Evolutionary conservation across 1,140 invertebrate species (phyloP), one percentile per base, ranked within the genome.

Genomic region (Diploscapter pachys): DNA sequence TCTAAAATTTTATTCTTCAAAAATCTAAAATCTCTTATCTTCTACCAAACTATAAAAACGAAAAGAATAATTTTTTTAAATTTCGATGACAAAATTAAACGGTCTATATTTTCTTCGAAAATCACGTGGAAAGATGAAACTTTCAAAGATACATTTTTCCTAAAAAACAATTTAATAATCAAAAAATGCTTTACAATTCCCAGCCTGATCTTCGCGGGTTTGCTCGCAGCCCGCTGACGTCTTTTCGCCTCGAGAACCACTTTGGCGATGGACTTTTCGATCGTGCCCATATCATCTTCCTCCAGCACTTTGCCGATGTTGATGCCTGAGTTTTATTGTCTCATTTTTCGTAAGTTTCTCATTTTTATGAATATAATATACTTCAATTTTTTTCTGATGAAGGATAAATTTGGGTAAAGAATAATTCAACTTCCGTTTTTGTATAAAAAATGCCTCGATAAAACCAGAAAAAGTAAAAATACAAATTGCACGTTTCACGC

Each of bases 241-340:
- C 84, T 78, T 75, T 87, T 87, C 3, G 86, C 86, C 69, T 84
- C 83, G 61, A 85, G 84, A 13, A 87, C 77, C 62, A 87, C 81
- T 69, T 86, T 85, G 76, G 83, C 84, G 67, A 87, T 81, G 73
- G 85, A 85, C 51, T 86, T 82, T 68, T 87, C 85, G 6, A 88
- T 78, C 3, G 87, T 86, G 3, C 87, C 87, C 63, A 81, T 82
- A 56, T 86, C 86, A 85, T 87, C 87, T 83, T 88, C 87, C 74
- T 85, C 81, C 6, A 88, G 80, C 9, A 83, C 85, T 78, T 87
- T 87, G 85, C 87, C 86, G 72, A 62, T 64, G 63, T 81, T 79
- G n/a, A 79, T 49, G 11, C 77, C 77, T 78, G 53, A 67, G 77
- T 63, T 65, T 55, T 48, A 65, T 59, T 11, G 9, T 59, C n/a